Conservation (phyloP, 2,797 vertebrate genomes). For the Anguilla megastoma region DNA sequence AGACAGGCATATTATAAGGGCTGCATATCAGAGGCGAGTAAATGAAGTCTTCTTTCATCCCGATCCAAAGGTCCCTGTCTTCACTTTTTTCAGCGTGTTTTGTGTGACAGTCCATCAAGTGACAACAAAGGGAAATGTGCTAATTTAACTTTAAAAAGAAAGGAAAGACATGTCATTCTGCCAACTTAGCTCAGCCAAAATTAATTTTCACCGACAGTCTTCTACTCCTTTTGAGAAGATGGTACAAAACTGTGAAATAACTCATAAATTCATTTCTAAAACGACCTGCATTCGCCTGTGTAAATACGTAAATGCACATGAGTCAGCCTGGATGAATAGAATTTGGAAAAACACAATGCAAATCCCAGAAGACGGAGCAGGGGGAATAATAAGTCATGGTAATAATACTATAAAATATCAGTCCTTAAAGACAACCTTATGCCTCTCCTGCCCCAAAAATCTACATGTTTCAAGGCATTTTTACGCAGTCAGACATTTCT, state of each 20-base stretch:
- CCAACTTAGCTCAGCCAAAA: background rate
- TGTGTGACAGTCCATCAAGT: constrained; percentile 5
- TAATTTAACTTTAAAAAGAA: background rate
- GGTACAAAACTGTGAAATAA: background rate
- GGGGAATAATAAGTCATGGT: background rate
- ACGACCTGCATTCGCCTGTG: too few species aligned
- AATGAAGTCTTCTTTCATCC: background rate
- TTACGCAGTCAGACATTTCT: background rate
- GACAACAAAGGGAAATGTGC: background rate
- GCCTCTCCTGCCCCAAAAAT: background rate
- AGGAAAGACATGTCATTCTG: background rate
- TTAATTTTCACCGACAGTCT: background rate
- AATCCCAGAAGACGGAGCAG: background rate
- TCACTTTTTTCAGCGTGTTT: background rate
- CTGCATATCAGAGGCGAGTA: constrained; percentile 12
- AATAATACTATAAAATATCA: background rate
- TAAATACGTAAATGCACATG: background rate
- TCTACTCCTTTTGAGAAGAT: background rate
- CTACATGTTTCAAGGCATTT: background rate
- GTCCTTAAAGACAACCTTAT: background rate
- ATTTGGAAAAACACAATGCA: background rate
- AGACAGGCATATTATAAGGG: constrained; percentile 28
- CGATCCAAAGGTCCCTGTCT: constrained; percentile 12
- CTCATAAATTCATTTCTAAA: too few species aligned
- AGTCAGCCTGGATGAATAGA: background rate